Percentiles rank a stretch among this genome's conserved stretches.
Evolutionary conservation across 2,113 vertebrate species (phyloP).

Genomic region (Isichthys henryi): DNA sequence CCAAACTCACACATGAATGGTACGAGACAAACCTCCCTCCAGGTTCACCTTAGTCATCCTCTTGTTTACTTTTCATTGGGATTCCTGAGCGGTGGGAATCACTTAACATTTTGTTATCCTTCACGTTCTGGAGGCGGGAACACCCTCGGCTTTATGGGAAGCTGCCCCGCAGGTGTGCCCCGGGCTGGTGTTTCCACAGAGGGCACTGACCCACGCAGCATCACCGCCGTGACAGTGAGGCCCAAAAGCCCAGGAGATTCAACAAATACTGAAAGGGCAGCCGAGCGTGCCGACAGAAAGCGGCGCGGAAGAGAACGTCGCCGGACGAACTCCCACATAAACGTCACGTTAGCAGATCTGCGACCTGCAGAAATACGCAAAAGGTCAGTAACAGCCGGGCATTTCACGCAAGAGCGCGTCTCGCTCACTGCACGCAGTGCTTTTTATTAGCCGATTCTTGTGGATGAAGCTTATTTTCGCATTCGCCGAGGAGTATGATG

Average conservation of each 20-base stretch:
- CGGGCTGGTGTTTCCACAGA: background rate
- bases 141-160: background rate
- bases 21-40: background rate
- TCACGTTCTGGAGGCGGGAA: background rate
- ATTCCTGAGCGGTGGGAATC: background rate
- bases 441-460: background rate
- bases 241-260: background rate
- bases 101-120: background rate
- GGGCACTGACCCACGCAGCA: background rate
- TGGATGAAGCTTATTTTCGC: background rate
- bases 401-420: background rate
- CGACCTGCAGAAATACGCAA: background rate
- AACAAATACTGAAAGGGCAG: background rate
- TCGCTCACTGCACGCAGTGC: background rate
- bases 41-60: background rate
- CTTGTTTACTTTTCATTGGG: background rate
- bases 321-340: background rate
- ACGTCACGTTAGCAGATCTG: background rate
- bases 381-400: background rate
- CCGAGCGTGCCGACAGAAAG: background rate
- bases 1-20: background rate
- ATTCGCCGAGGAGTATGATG: background rate
- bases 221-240: background rate
- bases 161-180: background rate
- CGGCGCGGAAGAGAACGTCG: background rate